These are phyloP conservation scores for Villa cingulata DNA, from an alignment of 2,888 invertebrate genomes.

Conservation along the genomic window DNA sequence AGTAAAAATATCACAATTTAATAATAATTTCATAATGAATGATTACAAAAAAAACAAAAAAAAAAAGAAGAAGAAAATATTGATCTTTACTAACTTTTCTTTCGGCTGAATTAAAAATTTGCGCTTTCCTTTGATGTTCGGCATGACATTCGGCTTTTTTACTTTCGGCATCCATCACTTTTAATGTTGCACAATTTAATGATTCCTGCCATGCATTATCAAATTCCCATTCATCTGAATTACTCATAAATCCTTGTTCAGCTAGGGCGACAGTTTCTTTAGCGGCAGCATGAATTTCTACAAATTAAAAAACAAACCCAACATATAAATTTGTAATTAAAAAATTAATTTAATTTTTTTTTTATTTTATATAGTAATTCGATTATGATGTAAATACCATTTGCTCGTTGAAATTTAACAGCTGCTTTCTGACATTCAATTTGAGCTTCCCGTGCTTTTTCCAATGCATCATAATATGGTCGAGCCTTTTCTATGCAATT, in stretches of 20 bases:
- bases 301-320: conserved; percentile 13
- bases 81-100: conserved; percentile 42
- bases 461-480: conserved; percentile 77
- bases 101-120: conserved; percentile 68
- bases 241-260: conserved; percentile 53
- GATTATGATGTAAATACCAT: too few species aligned
- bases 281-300: conserved; percentile 80
- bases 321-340: too few species aligned
- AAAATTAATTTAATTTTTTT: not conserved
- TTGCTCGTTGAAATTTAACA: conserved; percentile 78
- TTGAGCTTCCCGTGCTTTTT: conserved; percentile 60
- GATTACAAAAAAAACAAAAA: too few species aligned
- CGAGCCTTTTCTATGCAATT: conserved; percentile 77
- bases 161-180: conserved; percentile 88
- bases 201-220: conserved; percentile 97
- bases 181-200: conserved; percentile 88
- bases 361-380: conserved; percentile 13
- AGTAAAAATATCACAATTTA: not conserved
- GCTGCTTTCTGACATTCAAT: conserved; percentile 83
- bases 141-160: conserved; percentile 78
- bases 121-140: conserved; percentile 71
- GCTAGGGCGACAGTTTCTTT: conserved; percentile 87
- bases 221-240: conserved; percentile 51
- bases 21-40: not conserved
- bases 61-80: not conserved